Conservation (phyloP, 2,113 vertebrate genomes). For the Epinephelus moara region DNA sequence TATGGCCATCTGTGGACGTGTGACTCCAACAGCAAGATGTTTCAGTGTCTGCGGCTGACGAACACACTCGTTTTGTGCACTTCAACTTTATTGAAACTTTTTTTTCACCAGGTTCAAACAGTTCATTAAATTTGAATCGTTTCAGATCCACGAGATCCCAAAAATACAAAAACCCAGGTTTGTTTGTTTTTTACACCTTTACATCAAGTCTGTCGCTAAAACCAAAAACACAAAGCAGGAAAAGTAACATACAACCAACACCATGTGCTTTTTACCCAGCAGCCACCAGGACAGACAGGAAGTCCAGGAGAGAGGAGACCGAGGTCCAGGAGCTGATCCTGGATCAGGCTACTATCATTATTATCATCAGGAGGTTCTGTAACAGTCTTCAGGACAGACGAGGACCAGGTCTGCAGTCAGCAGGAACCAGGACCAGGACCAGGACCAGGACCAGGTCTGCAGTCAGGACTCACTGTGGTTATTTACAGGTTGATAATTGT, state of each 20-base stretch:
- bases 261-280: conserved; percentile 36
- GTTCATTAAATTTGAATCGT: neutral
- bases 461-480: too few species aligned
- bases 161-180: conserved; percentile 36
- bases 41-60: too few species aligned
- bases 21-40: too few species aligned
- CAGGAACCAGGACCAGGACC: too few species aligned
- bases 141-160: neutral
- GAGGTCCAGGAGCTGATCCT: too few species aligned
- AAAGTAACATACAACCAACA: conserved; percentile 24
- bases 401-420: too few species aligned
- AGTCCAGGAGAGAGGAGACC: neutral
- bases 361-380: too few species aligned
- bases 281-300: conserved; percentile 9
- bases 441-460: too few species aligned
- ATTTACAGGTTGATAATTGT: too few species aligned
- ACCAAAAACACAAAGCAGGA: conserved; percentile 32
- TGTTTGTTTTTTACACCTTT: neutral
- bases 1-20: too few species aligned
- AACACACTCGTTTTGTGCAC: conserved; percentile 9
- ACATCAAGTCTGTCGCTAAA: conserved; percentile 25
- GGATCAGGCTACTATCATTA: too few species aligned
- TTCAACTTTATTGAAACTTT: conserved; percentile 46
- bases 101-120: neutral
- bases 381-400: too few species aligned